Evolutionary conservation across 2,888 invertebrate genomes (phyloP).

Genomic region (Drosophila infuscata): DNA sequence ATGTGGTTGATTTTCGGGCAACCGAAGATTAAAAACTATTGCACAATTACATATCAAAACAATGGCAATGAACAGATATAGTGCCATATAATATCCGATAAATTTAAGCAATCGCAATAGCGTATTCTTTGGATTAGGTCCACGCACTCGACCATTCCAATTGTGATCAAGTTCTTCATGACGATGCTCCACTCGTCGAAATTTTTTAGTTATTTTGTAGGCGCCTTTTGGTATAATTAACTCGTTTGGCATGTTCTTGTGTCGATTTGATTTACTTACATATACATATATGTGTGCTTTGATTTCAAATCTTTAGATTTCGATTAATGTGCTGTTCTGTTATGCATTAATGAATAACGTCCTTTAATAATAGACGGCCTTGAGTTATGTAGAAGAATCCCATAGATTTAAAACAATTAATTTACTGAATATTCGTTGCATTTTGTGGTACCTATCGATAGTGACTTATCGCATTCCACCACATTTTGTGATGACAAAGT

Average conservation of each 20-base stretch:
- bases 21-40: slow-evolving; percentile 12
- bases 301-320: not conserved
- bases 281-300: slow-evolving; percentile 7
- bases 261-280: not conserved
- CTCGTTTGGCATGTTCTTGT: slow-evolving; percentile 48
- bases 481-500: too few species aligned
- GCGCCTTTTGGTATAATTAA: slow-evolving; percentile 36
- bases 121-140: not conserved
- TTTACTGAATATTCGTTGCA: not conserved
- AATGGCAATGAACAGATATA: slow-evolving; percentile 17
- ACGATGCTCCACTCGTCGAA: slow-evolving; percentile 33
- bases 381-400: not conserved
- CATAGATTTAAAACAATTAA: not conserved
- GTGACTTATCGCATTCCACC: too few species aligned
- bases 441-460: too few species aligned
- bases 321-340: not conserved
- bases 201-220: slow-evolving; percentile 33
- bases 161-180: not conserved
- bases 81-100: slow-evolving; percentile 22
- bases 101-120: slow-evolving; percentile 6
- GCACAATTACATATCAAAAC: slow-evolving; percentile 17
- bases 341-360: not conserved
- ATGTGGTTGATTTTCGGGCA: slow-evolving; percentile 21
- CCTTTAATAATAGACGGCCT: not conserved
- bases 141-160: not conserved